phyloP scores from a whole-genome alignment of 2,113 vertebrate species.

The Eira barbara region DNA sequence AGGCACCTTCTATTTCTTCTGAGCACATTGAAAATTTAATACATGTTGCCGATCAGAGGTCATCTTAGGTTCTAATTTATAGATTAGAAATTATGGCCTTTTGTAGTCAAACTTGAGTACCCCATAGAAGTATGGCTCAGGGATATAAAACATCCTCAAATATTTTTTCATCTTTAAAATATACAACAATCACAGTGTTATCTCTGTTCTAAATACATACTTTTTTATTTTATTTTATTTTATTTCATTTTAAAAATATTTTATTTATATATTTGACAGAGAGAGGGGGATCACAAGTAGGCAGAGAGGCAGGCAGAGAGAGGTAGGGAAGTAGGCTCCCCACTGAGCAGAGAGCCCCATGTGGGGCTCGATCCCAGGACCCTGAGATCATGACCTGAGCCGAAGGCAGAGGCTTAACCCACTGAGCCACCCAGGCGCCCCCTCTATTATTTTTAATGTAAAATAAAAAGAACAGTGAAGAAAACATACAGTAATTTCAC shows the following conservation, averaged over 20 bases:
- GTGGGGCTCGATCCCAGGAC: too few species aligned
- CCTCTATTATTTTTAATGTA: neutral
- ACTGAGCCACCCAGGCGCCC: too few species aligned
- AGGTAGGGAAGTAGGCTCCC: too few species aligned
- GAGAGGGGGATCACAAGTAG: too few species aligned
- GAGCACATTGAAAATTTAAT: neutral
- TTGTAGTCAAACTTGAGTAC: neutral
- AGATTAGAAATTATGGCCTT: neutral
- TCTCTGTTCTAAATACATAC: neutral
- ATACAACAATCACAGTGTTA: neutral
- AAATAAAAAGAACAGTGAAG: neutral
- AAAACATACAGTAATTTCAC: slow-evolving; percentile 6
- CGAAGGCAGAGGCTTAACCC: too few species aligned
- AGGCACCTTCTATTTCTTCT: neutral
- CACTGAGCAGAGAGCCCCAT: too few species aligned
- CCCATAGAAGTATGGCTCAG: neutral
- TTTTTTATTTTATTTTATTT: neutral
- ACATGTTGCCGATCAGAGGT: neutral
- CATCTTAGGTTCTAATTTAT: neutral
- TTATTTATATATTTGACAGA: too few species aligned
- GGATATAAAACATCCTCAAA: neutral
- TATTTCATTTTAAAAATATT: too few species aligned
- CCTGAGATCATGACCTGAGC: too few species aligned
- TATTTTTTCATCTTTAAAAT: neutral
- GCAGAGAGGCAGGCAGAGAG: too few species aligned